A percentile compares a stretch with the other conserved stretches of the same genome.
phyloP scores from a whole-genome alignment of 2,797 vertebrate species.

The Falco berigora region DNA sequence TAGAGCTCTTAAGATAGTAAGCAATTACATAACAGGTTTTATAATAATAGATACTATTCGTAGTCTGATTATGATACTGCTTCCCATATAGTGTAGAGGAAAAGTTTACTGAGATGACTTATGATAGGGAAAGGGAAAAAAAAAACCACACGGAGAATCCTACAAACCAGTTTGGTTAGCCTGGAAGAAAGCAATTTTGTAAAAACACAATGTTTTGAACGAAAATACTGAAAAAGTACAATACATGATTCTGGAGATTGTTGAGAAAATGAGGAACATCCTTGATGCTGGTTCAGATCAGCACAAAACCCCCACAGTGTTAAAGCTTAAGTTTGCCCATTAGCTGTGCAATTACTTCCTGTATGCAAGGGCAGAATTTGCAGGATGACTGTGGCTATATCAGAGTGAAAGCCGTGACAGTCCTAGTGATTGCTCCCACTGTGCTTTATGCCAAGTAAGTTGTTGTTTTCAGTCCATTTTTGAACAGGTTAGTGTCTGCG shows the following conservation, averaged over 20 bases:
- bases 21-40: not conserved
- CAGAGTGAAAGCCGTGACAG: not conserved
- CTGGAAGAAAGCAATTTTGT: not conserved
- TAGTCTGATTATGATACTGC: not conserved
- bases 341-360: not conserved
- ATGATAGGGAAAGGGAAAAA: not conserved
- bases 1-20: not conserved
- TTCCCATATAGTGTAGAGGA: not conserved
- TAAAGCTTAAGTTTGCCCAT: not conserved
- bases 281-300: not conserved
- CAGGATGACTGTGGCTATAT: not conserved
- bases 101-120: not conserved
- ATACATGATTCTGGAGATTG: not conserved
- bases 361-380: not conserved
- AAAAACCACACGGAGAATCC: not conserved
- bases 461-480: not conserved
- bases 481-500: fast-evolving
- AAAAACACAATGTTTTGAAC: not conserved
- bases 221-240: not conserved
- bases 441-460: not conserved
- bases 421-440: not conserved
- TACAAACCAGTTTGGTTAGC: not conserved
- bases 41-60: not conserved
- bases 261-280: not conserved
- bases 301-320: not conserved